A percentile compares a stretch with the other conserved stretches of the same genome.
phyloP scores from a whole-genome alignment of 1,140 invertebrate species.

The Papilio aristodemus region DNA sequence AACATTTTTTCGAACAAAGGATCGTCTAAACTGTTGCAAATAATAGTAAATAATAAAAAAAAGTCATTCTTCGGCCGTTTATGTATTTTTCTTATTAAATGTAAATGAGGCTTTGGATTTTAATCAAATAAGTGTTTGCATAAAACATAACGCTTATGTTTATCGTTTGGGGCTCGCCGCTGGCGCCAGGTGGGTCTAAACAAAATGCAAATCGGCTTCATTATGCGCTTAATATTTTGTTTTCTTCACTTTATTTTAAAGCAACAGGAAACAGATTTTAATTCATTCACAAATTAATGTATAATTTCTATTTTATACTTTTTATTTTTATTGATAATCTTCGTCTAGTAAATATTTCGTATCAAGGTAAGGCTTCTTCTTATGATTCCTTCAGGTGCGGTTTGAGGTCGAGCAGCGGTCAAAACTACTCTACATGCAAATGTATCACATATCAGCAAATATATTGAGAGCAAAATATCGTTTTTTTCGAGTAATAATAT shows the following conservation, averaged over 20 bases:
- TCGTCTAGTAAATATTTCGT: neutral
- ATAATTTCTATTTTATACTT: neutral
- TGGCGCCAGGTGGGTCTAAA: constrained; percentile 50
- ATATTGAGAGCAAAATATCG: neutral
- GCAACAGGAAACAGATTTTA: constrained; percentile 6
- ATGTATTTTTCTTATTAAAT: constrained; percentile 25
- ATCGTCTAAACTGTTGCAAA: neutral
- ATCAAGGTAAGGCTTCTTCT: neutral
- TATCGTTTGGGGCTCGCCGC: constrained; percentile 24
- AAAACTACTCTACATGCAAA: neutral
- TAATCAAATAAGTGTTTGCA: constrained; percentile 28
- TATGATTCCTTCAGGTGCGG: neutral
- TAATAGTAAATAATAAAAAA: constrained; percentile 3
- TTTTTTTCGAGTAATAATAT: neutral
- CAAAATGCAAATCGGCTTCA: constrained; percentile 54
- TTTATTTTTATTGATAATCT: too few relatives aligned
- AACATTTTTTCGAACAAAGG: neutral
- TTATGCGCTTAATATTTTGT: constrained; percentile 53
- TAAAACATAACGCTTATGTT: constrained; percentile 31
- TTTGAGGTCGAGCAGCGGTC: constrained; percentile 1
- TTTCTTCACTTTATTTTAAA: constrained; percentile 36
- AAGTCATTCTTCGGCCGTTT: constrained; percentile 1
- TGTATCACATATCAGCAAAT: neutral
- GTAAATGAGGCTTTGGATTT: constrained; percentile 23
- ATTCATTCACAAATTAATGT: constrained; percentile 9